A percentile compares a stretch with the other conserved stretches of the same genome.
Conservation (phyloP, 2,888 invertebrate genomes). For the Anoncus sp. region DNA sequence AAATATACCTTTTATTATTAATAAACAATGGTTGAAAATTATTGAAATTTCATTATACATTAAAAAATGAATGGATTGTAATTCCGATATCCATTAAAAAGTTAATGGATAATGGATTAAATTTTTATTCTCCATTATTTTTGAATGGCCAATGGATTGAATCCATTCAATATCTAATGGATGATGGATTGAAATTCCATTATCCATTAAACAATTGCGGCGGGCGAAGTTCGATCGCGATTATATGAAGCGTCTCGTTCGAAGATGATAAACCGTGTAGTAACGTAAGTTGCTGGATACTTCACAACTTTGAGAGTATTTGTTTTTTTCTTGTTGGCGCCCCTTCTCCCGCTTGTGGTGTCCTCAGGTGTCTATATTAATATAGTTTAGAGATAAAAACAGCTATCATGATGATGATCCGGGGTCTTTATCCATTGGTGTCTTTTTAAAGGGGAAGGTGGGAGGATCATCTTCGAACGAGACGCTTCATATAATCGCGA, state of each 20-base stretch:
- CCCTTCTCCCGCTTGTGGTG: conserved; percentile 11
- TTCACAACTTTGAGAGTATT: conserved; percentile 2
- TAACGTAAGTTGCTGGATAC: conserved; percentile 9
- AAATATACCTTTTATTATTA: no score
- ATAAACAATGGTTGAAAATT: no score
- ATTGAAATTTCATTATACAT: no score
- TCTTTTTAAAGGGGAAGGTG: conserved; percentile 17
- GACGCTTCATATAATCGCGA: conserved; percentile 28
- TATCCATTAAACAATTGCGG: conserved; percentile 20
- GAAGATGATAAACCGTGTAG: conserved; percentile 18
- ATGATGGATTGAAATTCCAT: no score
- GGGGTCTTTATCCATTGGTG: conserved; percentile 8
- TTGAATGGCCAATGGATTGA: no score
- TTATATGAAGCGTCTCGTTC: conserved; percentile 24
- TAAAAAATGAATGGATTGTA: no score
- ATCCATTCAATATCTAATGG: no score
- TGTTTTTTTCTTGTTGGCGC: conserved; percentile 21
- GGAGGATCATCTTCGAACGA: conserved; percentile 33
- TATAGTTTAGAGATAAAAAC: conserved; percentile 16
- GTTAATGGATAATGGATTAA: no score
- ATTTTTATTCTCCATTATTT: no score
- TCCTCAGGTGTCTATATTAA: conserved; percentile 13
- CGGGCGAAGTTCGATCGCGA: conserved; percentile 28
- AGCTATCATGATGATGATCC: conserved; percentile 31
- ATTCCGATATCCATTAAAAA: no score